These are phyloP conservation scores for Brachionus angularis DNA, from an alignment of 1,140 invertebrate species.

Conservation along the genomic window DNA sequence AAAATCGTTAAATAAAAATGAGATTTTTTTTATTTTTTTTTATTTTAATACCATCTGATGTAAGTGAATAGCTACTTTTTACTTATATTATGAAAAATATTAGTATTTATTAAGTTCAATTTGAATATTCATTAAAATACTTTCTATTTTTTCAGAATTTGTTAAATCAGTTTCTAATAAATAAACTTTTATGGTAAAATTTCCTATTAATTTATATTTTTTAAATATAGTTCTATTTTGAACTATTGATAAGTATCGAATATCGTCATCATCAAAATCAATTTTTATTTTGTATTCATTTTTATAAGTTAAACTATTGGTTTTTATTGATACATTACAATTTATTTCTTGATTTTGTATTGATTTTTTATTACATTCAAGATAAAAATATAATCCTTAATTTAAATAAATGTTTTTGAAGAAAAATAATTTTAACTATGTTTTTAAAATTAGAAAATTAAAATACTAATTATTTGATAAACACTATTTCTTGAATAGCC, in stretches of 20 bases:
- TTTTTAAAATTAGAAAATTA: no score
- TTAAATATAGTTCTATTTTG: neutral
- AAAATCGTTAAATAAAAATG: no score
- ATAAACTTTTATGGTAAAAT: neutral
- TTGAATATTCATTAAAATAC: neutral
- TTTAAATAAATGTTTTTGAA: neutral
- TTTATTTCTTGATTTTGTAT: neutral
- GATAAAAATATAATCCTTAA: neutral
- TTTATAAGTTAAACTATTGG: neutral
- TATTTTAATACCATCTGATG: no score
- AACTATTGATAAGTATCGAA: neutral
- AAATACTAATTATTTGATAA: neutral
- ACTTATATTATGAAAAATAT: neutral
- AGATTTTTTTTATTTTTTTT: no score
- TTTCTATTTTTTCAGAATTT: no score
- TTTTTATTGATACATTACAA: neutral
- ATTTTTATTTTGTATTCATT: neutral
- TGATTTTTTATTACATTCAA: neutral
- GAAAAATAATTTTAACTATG: no score
- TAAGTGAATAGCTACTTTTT: neutral
- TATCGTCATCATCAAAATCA: neutral
- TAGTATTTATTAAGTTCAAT: no score
- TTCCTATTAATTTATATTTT: neutral
- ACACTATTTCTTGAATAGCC: neutral
- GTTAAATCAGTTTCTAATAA: neutral